Conservation (phyloP, 2,797 vertebrate species). For the Microcaecilia unicolor region DNA sequence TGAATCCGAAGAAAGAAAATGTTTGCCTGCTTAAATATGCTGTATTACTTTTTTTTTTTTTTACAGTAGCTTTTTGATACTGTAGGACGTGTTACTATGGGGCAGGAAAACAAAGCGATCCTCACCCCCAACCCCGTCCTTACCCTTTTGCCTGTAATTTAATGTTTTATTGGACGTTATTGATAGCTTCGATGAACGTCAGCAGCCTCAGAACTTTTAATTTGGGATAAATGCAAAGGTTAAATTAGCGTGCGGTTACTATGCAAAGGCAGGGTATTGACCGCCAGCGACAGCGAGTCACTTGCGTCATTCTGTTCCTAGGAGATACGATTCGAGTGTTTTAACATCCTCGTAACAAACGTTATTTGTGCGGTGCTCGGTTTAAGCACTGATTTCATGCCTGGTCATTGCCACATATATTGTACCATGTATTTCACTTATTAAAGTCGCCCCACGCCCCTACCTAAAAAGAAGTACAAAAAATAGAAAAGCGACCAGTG, state of each 20-base stretch:
- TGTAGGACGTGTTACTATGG: no score
- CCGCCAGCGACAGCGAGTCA: background rate
- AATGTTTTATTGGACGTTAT: no score
- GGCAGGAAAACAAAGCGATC: no score
- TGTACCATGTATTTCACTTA: conserved; percentile 1
- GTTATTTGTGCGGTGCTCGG: background rate
- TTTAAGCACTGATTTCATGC: background rate
- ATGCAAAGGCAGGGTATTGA: background rate
- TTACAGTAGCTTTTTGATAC: no score
- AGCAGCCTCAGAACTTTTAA: rapidly evolving
- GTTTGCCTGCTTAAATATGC: no score
- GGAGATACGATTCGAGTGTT: background rate
- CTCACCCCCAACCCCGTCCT: no score
- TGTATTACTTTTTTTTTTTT: no score
- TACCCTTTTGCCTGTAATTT: no score
- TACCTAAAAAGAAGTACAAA: background rate
- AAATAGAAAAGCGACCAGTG: background rate
- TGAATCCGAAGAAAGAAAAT: no score
- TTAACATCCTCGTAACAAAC: background rate
- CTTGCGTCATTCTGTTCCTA: conserved; percentile 2
- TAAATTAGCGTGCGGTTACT: background rate
- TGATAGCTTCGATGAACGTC: no score
- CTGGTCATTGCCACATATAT: background rate
- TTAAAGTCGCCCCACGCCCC: conserved; percentile 5
- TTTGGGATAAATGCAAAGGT: rapidly evolving